Evolutionary conservation across 2,113 vertebrate genomes (phyloP), one percentile per base, ranked within the genome.

Genomic region (Mesembrinibis cayennensis): DNA sequence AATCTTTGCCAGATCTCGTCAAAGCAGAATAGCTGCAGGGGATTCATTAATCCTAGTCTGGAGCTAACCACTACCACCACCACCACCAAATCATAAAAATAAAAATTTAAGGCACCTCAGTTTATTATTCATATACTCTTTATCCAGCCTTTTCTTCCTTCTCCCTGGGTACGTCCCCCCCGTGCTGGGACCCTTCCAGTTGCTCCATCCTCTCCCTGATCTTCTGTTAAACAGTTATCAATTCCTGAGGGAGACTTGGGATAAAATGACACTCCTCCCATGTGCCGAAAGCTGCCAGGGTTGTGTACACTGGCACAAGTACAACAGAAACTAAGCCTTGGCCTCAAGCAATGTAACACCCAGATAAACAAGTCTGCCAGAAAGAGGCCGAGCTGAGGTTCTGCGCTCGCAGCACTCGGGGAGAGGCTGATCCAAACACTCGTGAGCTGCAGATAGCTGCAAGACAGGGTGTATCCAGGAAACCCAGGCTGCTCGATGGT

Each of bases 301-400:
- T 32, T 97, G 97, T 89, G 79, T 97, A 96, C 94, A 82, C 96
- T 98, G 97, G 97, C 97, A 97, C 56, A 62, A 82, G 62, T 92
- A 97, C 96, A 97, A 97, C 96, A 97, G 95, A 98, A 98, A 97
- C 96, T 97, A 77, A 97, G 73, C 93, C 93, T 97, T 96, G 96
- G 97, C 96, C 97, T 71, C 11, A 17, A 96, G 97, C 96, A 65
- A 65, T 58, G 95, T 92, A 97, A 97, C 97, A 96, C 97, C 97
- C 97, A 95, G 95, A 96, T 94, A 95, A 96, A 95, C 89, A 45
- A 92, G 95, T 89, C 96, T 95, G 96, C 96, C 96, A 96, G 95
- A 93, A 91, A 95, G 92, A 74, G 93, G 71, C 84, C 40, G 11
- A 45, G 96, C 87, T 73, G 95, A 94, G 85, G 92, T 84, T 71